A percentile compares a stretch with the other conserved stretches of the same genome.
Conservation (phyloP, 2,797 vertebrate genomes). For the Hyperoplus immaculatus region DNA sequence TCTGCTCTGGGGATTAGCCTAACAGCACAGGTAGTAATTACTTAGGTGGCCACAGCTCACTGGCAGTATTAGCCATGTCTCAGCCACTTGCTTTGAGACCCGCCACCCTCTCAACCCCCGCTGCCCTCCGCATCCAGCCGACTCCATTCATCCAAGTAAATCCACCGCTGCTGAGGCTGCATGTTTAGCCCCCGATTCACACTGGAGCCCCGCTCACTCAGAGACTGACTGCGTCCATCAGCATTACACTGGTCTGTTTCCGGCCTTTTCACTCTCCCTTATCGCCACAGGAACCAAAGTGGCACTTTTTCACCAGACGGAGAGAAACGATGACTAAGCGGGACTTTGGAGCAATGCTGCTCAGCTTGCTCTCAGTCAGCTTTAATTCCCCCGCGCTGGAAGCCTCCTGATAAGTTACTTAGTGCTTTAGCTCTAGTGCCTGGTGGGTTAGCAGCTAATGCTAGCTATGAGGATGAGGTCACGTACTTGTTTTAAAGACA, state of each 20-base stretch:
- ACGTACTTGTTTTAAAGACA: constrained; percentile 17
- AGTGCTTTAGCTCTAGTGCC: constrained; percentile 34
- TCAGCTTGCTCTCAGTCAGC: constrained; percentile 40
- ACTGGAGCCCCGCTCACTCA: constrained; percentile 34
- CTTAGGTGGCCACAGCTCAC: constrained; percentile 78
- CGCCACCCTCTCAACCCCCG: constrained; percentile 32
- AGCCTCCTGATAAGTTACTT: constrained; percentile 62
- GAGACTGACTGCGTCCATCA: constrained; percentile 73
- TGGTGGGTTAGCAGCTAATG: constrained; percentile 30
- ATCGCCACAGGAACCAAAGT: constrained; percentile 65
- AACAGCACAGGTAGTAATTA: constrained; percentile 79
- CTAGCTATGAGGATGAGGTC: constrained; percentile 38
- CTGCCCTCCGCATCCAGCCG: constrained; percentile 32
- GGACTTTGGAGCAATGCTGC: constrained; percentile 39
- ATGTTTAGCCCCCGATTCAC: constrained; percentile 50
- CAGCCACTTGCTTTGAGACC: constrained; percentile 81
- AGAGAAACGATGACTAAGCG: constrained; percentile 65
- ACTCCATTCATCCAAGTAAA: constrained; percentile 79
- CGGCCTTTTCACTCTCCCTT: constrained; percentile 61
- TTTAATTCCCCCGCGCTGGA: constrained; percentile 47
- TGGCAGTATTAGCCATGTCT: constrained; percentile 77
- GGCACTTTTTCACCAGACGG: constrained; percentile 50
- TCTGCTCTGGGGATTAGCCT: constrained; percentile 73
- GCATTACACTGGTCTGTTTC: constrained; percentile 73
- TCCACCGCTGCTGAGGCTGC: constrained; percentile 79